Conservation (phyloP, 2,113 vertebrate species). For the Oophaga pumilio region DNA sequence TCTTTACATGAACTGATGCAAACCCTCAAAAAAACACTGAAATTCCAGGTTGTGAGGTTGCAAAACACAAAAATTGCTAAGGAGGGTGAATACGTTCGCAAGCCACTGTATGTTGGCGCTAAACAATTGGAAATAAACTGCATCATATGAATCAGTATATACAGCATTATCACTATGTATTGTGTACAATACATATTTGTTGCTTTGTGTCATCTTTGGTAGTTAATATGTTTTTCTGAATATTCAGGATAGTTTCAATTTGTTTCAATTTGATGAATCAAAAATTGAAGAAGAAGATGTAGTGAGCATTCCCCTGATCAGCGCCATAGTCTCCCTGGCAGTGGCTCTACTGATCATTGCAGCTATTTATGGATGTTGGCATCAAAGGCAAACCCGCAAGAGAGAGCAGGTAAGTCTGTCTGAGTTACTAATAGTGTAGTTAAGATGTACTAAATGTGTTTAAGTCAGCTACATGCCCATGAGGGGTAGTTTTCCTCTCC, state of each 20-base stretch:
- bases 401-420: constrained; percentile 73
- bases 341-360: constrained; percentile 71
- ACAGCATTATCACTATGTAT: too few relatives aligned
- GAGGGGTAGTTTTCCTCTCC: too few relatives aligned
- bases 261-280: constrained; percentile 54
- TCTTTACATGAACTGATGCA: too few relatives aligned
- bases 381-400: constrained; percentile 75
- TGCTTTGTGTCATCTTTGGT: background rate
- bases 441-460: background rate
- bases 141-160: too few relatives aligned
- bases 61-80: too few relatives aligned
- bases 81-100: too few relatives aligned
- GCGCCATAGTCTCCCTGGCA: constrained; percentile 76
- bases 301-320: constrained; percentile 76
- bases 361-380: constrained; percentile 76
- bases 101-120: too few relatives aligned
- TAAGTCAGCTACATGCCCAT: background rate
- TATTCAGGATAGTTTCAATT: constrained; percentile 63
- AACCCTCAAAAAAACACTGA: too few relatives aligned
- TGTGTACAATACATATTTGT: background rate
- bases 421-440: background rate
- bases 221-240: background rate
- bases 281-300: constrained; percentile 65
- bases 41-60: too few relatives aligned
- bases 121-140: background rate